Evolutionary conservation across 2,888 invertebrate genomes (phyloP), one percentile per base, ranked within the genome.

Genomic region (Rhamphomyia laevipes): DNA sequence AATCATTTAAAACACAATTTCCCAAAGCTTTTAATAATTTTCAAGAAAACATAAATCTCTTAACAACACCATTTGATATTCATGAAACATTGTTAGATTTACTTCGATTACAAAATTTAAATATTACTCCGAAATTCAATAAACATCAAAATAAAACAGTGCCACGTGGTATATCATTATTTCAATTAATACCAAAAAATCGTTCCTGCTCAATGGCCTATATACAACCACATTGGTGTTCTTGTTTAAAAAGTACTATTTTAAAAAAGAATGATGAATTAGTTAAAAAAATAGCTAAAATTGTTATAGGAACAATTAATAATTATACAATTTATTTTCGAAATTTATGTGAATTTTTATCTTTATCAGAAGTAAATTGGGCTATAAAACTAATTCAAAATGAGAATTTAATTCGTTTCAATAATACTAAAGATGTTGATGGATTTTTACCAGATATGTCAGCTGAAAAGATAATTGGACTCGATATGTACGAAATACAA

Each of bases 221-320:
- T 47, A 86, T 96, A 51, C 91, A 92, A 63, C 84, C 93, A 0
- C 95, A 96, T 65, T 96, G 95, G 95, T 96, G 96, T 65, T 84
- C 92, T 1, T 96, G 96, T 63, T 73, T 94, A 2, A 77, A 79
- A n/a, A 94, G 94, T 93, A 68, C 77, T 53, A 73, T 77, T 46
- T 70, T 90, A 0, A 66, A 77, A 2, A 70, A 90, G 0, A 66
- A 77, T 2, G 63, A 68, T 27, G 62, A 60, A 4, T 51, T 71
- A 0, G 63, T 68, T 1, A 74, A 77, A 40, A 69, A 73, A 23
- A 76, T 84, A 0, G 84, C 80, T 0, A 61, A 73, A 2, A 77
- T 78, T 12, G 73, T 86, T 27, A 66, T 84, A 0, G 61, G 72
- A 1, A 77, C 77, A 48, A 75, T 86, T 46, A 86, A 87, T 62